Base-by-base conservation (phyloP, 2,797 vertebrate genomes). In the Cossypha caffra region DNA sequence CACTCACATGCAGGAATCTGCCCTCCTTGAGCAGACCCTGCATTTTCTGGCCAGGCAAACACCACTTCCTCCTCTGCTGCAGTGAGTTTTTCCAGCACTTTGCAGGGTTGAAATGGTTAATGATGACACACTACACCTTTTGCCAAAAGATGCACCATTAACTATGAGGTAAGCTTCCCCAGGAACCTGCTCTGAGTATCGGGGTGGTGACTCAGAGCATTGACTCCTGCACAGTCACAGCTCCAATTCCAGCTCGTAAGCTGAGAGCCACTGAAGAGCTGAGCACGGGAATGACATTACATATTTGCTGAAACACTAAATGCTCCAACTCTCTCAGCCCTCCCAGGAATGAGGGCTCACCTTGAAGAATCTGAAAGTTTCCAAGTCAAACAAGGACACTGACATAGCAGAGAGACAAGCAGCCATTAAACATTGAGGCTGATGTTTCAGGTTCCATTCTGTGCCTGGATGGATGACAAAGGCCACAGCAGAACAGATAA, bases 151-250 rank as follows among this genome's bases (percentile, higher is more conserved):
- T 12, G 57, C 45, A 26, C 38, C 79, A 95, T 62, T 50, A 87
- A 43, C 17, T 52, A 7, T 31, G 68, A 51, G 14, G 54, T 58
- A 92, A 87, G 24, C 8, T 38, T 42, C 38, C 72, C 3, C 50
- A 80, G 92, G 63, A 93, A 78, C 80, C 21, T 10, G 37, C 73
- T 88, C 43, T 28, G 63, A 92, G 91, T 93, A 88, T 86, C 61
- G 6, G 84, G 55, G 4, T 25, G 45, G 92, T 96, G 92, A 96
- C 72, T 51, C 57, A 94, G 54, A 68, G 72, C 72, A 51, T 15
- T 13, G 58, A 43, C 67, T 84, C 55, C 86, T 80, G 48, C 26
- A 64, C 68, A 61, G 87, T 52, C 71, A 67, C 71, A 33, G 52
- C 10, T 16, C 47, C 54, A 63, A 82, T 47, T 89, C 61, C 81